phyloP scores from a whole-genome alignment of 2,797 vertebrate species.

The Podarcis lilfordi region DNA sequence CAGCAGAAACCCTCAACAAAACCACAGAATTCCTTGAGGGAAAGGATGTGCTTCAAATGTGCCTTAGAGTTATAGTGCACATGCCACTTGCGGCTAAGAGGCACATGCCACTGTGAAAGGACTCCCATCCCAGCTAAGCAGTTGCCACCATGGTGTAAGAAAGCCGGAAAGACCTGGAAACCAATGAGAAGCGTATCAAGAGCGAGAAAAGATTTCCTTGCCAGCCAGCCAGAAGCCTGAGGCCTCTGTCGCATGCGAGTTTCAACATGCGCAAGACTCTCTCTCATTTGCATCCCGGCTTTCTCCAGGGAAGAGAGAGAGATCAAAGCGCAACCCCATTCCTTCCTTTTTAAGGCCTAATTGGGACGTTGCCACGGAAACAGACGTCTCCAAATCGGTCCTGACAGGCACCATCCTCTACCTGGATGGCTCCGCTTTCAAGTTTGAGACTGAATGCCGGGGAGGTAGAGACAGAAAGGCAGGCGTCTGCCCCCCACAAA shows the following conservation, averaged over 20 bases:
- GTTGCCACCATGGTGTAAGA: not conserved
- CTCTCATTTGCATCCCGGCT: conserved; percentile 45
- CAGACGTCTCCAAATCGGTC: not conserved
- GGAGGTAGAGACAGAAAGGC: not conserved
- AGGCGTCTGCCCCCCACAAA: not conserved
- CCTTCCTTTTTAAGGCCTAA: conserved; percentile 17
- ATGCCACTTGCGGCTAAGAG: no score
- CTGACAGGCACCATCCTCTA: conserved; percentile 1
- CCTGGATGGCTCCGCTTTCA: not conserved
- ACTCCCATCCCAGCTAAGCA: not conserved
- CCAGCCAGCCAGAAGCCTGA: not conserved
- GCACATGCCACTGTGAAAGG: not conserved
- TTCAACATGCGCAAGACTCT: not conserved
- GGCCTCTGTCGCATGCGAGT: not conserved
- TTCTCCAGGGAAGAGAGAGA: conserved; percentile 41
- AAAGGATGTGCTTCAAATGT: no score
- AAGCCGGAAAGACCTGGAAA: not conserved
- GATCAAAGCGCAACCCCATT: conserved; percentile 11
- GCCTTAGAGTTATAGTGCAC: no score
- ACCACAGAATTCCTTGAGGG: no score
- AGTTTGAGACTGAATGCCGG: not conserved
- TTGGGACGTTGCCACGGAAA: conserved; percentile 25
- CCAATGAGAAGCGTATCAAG: no score
- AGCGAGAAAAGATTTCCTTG: not conserved
- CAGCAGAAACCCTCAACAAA: no score